Percentiles rank a stretch among this genome's conserved stretches.
phyloP scores from a whole-genome alignment of 2,113 vertebrate genomes.

The Barbus barbus region DNA sequence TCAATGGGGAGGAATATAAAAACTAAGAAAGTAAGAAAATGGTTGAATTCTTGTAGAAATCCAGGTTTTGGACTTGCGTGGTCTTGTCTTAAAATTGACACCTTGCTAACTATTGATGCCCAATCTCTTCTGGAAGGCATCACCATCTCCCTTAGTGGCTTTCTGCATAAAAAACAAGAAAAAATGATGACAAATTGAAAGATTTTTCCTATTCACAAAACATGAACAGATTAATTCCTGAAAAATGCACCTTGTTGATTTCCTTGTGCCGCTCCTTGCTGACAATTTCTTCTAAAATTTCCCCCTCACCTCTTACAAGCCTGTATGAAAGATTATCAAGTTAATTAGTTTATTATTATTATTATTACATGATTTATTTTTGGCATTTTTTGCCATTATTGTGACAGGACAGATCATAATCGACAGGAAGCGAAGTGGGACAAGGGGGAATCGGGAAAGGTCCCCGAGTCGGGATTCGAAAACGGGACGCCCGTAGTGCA shows the following conservation, averaged over 20 bases:
- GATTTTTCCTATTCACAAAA: neutral
- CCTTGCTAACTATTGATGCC: constrained; percentile 71
- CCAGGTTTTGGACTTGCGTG: too few species aligned
- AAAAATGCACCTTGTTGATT: constrained; percentile 86
- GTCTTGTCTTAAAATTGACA: neutral
- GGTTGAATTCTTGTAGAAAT: neutral
- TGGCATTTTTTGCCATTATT: too few species aligned
- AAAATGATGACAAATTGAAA: neutral
- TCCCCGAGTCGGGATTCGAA: too few species aligned
- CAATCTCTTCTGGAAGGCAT: constrained; percentile 85
- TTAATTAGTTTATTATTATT: too few species aligned
- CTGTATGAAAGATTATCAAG: constrained; percentile 63
- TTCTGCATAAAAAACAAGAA: constrained; percentile 71
- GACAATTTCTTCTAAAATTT: constrained; percentile 94
- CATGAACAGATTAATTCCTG: too few species aligned
- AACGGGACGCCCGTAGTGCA: too few species aligned
- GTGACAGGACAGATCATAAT: too few species aligned
- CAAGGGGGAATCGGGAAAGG: too few species aligned
- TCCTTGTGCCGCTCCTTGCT: constrained; percentile 91
- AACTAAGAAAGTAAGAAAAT: neutral
- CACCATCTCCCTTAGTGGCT: constrained; percentile 85
- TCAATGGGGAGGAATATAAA: neutral
- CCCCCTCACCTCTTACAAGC: constrained; percentile 92
- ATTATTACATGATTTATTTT: too few species aligned
- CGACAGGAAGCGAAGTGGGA: too few species aligned